Percentiles rank a stretch among this genome's conserved stretches.
Evolutionary conservation across 2,888 invertebrate genomes (phyloP).

Genomic region (Hypsopygia costalis): DNA sequence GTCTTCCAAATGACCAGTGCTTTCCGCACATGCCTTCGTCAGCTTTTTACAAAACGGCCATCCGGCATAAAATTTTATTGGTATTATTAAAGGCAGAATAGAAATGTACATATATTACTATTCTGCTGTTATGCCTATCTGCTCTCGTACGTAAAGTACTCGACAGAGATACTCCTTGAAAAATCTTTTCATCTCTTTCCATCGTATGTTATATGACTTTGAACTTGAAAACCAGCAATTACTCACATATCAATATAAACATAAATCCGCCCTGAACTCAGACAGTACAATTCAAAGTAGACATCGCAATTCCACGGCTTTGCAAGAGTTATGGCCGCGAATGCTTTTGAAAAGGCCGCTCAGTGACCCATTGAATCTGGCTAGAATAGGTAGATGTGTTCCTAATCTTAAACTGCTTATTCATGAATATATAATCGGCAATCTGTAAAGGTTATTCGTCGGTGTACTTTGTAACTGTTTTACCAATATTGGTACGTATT

Average conservation of each 20-base stretch:
- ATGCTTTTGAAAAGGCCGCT: conserved; percentile 14
- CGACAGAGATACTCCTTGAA: too few relatives aligned
- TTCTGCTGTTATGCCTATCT: too few relatives aligned
- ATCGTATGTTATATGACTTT: background rate
- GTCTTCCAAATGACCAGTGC: too few relatives aligned
- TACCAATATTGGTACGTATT: background rate
- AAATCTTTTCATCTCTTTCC: too few relatives aligned
- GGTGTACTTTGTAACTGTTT: background rate
- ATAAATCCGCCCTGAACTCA: conserved; percentile 15
- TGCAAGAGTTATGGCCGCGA: conserved; percentile 13
- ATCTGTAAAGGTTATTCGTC: background rate
- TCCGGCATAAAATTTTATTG: too few relatives aligned
- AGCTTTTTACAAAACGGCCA: too few relatives aligned
- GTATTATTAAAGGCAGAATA: too few relatives aligned
- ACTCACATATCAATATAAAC: conserved; percentile 19
- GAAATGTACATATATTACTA: too few relatives aligned
- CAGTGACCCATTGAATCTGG: background rate
- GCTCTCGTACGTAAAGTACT: too few relatives aligned
- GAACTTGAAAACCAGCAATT: conserved; percentile 12
- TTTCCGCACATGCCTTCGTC: too few relatives aligned
- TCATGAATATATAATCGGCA: background rate
- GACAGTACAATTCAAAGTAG: conserved; percentile 12
- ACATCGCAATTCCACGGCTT: conserved; percentile 16
- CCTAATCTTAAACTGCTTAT: background rate
- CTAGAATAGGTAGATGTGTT: background rate